Evolutionary conservation across 2,888 invertebrate species (phyloP), one percentile per base, ranked within the genome.

Genomic region (Bibio marci): DNA sequence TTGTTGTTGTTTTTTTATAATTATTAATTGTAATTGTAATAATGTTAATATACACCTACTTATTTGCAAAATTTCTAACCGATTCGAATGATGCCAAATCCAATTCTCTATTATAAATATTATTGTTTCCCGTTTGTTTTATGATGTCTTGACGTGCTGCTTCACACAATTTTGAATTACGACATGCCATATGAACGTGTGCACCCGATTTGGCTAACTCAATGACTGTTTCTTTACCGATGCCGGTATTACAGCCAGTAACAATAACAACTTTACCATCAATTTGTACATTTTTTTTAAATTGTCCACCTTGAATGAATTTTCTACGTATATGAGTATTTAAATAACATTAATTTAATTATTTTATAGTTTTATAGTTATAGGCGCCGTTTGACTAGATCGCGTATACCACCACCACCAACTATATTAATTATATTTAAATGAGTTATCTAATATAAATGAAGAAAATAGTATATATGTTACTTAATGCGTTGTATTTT

Each of bases 171-270:
- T 64, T 57, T 67, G 86, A 67, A 63, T 87, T 71, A 37, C 86
- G 69, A 52, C 88, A 88, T 3, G 85, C 88, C 82, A 90, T 80
- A 52, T 85, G 76, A 44, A 90, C 78, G 63, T 74, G 80, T 3
- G 81, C 87, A 4, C 79, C 76, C 37, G 81, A 62, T 40, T 64
- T 65, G 0, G 85, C 86, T 50, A 88, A 65, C 51, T 77, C 79
- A 53, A 65, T 63, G 0, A 71, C 78, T 0, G 79, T 74, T 55
- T 80, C 80, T 55, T 70, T 75, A 11, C 88, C 88, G 48, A 88
- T 83, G 22, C 88, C 88, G 19, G 74, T 74, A 60, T 77, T 85
- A 6, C 82, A 74, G 11, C 88, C 88, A 0, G 88, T 88, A 12
- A 88, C 62, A 38, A 88, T 70, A 3, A 73, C 67, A 14, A 77